Evolutionary conservation across 2,113 vertebrate species (phyloP).

Genomic region (Semnornis frantzii): DNA sequence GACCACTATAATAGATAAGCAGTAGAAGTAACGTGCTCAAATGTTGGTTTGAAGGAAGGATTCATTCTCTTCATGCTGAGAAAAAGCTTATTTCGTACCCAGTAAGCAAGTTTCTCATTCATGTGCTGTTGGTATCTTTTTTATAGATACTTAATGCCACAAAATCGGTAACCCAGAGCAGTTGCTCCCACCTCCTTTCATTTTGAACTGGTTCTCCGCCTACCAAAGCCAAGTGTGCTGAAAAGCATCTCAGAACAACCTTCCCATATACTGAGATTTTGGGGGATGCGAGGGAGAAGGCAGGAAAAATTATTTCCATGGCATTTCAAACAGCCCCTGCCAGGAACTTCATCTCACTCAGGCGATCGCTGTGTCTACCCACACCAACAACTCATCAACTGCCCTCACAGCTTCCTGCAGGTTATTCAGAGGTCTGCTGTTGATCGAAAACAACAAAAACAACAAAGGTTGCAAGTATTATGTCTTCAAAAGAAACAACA

Average conservation of each 20-base stretch:
- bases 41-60: neutral
- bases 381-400: neutral
- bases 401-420: neutral
- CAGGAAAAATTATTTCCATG: neutral
- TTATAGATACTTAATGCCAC: neutral
- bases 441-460: neutral
- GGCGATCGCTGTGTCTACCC: accelerated
- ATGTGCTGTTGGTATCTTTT: neutral
- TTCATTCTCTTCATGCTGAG: neutral
- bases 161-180: neutral
- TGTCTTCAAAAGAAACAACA: neutral
- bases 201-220: constrained; percentile 2
- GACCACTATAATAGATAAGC: neutral
- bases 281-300: neutral
- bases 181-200: constrained; percentile 24
- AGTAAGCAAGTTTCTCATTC: neutral
- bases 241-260: neutral
- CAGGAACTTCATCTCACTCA: neutral
- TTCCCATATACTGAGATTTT: neutral
- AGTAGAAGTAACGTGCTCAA: neutral
- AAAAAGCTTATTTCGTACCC: neutral
- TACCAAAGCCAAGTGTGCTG: neutral
- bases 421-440: neutral
- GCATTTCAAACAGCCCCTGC: neutral
- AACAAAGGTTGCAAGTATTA: neutral